phyloP scores from a whole-genome alignment of 2,797 vertebrate species.

The Periparus ater region DNA sequence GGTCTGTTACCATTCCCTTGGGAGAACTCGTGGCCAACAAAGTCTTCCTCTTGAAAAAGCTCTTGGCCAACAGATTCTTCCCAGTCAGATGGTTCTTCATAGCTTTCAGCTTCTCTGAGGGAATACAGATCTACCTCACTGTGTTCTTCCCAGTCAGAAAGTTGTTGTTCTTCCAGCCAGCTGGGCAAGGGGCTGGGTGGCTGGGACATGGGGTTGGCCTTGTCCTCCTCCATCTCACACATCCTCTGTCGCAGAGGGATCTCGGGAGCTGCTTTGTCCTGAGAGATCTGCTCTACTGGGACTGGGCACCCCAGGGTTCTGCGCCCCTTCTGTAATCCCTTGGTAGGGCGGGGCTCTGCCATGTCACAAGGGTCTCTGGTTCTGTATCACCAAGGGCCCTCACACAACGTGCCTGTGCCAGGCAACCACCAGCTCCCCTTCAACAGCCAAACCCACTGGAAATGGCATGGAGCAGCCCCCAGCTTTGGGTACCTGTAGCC shows the following conservation, averaged over 20 bases:
- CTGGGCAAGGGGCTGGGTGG: background rate
- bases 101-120: background rate
- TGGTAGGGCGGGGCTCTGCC: background rate
- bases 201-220: background rate
- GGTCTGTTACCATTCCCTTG: no score
- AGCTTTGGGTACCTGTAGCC: background rate
- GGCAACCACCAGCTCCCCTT: no score
- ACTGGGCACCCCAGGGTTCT: background rate
- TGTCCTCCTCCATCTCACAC: background rate
- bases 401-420: background rate
- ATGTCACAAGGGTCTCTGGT: background rate
- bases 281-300: background rate
- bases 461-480: background rate
- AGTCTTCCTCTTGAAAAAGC: background rate
- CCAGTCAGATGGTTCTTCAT: background rate
- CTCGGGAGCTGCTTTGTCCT: background rate
- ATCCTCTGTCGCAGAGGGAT: fast-evolving
- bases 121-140: background rate
- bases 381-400: background rate
- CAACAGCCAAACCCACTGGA: background rate
- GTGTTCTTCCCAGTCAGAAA: background rate
- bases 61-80: background rate
- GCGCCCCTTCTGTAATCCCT: fast-evolving
- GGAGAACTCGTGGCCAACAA: background rate
- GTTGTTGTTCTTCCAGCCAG: background rate